Conservation (phyloP, 2,797 vertebrate genomes). For the Hippopotamyrus pictus region DNA sequence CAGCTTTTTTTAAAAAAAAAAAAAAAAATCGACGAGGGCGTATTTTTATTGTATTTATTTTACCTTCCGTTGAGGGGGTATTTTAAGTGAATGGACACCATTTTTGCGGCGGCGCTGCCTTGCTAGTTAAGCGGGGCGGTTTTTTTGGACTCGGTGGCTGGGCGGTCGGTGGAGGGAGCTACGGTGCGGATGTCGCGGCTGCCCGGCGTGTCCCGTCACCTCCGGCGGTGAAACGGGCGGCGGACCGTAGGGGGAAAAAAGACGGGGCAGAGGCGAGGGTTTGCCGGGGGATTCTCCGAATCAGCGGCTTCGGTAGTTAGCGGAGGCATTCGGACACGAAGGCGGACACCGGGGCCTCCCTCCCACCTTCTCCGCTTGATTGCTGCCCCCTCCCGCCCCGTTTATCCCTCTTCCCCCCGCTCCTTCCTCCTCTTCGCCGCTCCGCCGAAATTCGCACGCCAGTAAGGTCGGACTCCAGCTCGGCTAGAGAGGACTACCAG, state of each 20-base stretch:
- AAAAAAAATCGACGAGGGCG: background rate
- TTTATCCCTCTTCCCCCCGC: slow-evolving; percentile 15
- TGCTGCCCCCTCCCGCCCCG: slow-evolving; percentile 8
- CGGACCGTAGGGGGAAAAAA: slow-evolving; percentile 27
- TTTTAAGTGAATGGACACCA: background rate
- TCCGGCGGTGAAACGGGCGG: slow-evolving; percentile 26
- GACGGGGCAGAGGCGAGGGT: slow-evolving; percentile 19
- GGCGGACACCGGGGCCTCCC: slow-evolving; percentile 24
- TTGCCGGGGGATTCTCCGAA: slow-evolving; percentile 25
- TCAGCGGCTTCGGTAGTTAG: background rate
- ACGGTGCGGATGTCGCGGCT: slow-evolving; percentile 31
- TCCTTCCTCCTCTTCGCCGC: slow-evolving; percentile 30
- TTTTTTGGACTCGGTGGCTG: slow-evolving; percentile 20
- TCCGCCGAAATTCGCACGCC: slow-evolving; percentile 28
- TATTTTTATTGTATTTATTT: background rate
- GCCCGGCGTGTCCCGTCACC: slow-evolving; percentile 31
- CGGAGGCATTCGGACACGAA: slow-evolving; percentile 19
- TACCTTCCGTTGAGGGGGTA: background rate
- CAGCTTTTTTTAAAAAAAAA: background rate
- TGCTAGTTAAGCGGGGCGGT: slow-evolving; percentile 8
- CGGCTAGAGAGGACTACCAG: slow-evolving; percentile 36
- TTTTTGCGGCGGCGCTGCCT: slow-evolving; percentile 13
- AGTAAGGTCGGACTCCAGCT: slow-evolving; percentile 32
- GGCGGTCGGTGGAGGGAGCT: slow-evolving; percentile 13
- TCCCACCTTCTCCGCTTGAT: slow-evolving; percentile 23